Evolutionary conservation across 2,888 invertebrate genomes (phyloP).

Genomic region (Drosophila mercatorum): DNA sequence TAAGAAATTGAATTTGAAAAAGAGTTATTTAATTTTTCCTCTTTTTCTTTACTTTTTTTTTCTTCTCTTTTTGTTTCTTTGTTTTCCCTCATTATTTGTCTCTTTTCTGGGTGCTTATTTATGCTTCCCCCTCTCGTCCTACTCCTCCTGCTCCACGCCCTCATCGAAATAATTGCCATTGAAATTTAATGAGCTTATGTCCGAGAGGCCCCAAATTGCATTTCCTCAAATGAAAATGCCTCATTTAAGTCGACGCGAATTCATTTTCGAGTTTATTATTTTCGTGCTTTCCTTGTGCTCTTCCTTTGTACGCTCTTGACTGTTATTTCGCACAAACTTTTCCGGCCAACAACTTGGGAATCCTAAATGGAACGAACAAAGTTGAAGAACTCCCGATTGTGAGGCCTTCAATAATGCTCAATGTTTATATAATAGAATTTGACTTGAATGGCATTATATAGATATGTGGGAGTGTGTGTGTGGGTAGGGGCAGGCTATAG

Average conservation of each 20-base stretch:
- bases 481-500: background rate
- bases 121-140: conserved; percentile 1
- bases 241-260: conserved; percentile 5
- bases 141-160: background rate
- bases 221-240: conserved; percentile 23
- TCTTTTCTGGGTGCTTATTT: background rate
- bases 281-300: background rate
- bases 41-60: background rate
- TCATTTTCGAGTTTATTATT: background rate
- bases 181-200: conserved; percentile 53
- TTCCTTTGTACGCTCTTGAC: background rate
- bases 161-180: conserved; percentile 26
- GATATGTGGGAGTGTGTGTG: no score
- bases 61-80: background rate
- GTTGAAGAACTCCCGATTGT: background rate
- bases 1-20: conserved; percentile 72
- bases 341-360: conserved; percentile 7
- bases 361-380: background rate
- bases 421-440: background rate
- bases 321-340: conserved; percentile 4
- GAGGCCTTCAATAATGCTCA: background rate
- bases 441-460: background rate
- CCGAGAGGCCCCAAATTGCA: conserved; percentile 32
- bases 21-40: conserved; percentile 67
- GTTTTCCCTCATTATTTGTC: conserved; percentile 8